Evolutionary conservation across 1,140 invertebrate genomes (phyloP).

Genomic region (Pseudobourletiella spinata): DNA sequence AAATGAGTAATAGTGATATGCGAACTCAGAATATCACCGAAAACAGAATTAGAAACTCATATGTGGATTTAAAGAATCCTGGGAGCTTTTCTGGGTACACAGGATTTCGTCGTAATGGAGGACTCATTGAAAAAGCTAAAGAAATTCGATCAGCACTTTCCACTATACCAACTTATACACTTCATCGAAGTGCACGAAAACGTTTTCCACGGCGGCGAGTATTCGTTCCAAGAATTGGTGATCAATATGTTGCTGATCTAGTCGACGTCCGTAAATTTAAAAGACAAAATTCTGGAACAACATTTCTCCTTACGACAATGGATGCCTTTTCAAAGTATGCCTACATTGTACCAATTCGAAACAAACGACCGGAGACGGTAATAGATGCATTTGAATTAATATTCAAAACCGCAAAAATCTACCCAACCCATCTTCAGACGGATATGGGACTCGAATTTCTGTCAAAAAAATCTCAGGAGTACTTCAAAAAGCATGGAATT

Average conservation of each 20-base stretch:
- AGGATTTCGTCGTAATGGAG: not conserved
- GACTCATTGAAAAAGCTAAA: not conserved
- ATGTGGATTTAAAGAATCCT: too few species aligned
- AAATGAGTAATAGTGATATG: too few species aligned
- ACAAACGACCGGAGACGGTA: not conserved
- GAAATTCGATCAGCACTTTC: not conserved
- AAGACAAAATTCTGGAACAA: not conserved
- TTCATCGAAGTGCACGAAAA: not conserved
- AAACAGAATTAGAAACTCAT: too few species aligned
- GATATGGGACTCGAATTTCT: conserved; percentile 12
- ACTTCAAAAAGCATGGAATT: not conserved
- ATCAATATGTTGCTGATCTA: conserved; percentile 1
- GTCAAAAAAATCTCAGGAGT: not conserved
- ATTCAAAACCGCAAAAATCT: not conserved
- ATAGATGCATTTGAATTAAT: conserved; percentile 9
- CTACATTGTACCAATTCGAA: conserved; percentile 1
- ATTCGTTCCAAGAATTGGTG: not conserved
- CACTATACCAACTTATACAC: not conserved
- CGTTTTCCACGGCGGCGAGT: not conserved
- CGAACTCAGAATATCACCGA: too few species aligned
- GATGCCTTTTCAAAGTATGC: not conserved
- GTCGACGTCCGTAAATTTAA: not conserved
- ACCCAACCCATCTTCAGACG: not conserved
- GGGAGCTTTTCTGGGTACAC: not conserved
- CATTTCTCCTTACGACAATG: not conserved